A percentile compares a stretch with the other conserved stretches of the same genome.
Evolutionary conservation across 2,113 vertebrate species (phyloP).

Genomic region (Onychostruthus taczanowskii): DNA sequence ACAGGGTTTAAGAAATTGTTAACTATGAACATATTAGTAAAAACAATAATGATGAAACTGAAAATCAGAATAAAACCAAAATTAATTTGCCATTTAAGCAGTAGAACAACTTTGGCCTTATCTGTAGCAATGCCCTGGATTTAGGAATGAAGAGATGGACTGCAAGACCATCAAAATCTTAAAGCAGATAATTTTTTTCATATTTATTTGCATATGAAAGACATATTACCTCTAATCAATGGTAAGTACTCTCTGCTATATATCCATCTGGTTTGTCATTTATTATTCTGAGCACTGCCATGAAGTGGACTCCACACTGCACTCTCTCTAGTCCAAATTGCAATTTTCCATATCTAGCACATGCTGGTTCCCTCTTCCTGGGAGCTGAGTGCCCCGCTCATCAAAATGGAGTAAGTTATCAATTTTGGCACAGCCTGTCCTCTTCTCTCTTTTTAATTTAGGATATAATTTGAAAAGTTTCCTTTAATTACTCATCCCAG

Average conservation of each 20-base stretch:
- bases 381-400: not conserved
- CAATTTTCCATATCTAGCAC: not conserved
- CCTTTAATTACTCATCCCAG: not conserved
- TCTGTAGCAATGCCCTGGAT: not conserved
- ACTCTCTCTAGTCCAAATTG: not conserved
- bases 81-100: not conserved
- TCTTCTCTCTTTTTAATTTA: not conserved
- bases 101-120: not conserved
- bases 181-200: not conserved
- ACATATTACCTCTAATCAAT: not conserved
- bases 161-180: not conserved
- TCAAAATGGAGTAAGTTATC: not conserved
- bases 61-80: not conserved
- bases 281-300: not conserved
- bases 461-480: not conserved
- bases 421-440: not conserved
- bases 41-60: not conserved
- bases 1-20: not conserved
- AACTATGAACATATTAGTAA: not conserved
- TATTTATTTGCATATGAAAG: not conserved
- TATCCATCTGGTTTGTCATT: not conserved
- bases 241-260: not conserved
- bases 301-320: not conserved
- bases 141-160: not conserved
- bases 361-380: not conserved